These are phyloP conservation scores for Egretta garzetta DNA, from an alignment of 2,113 vertebrate genomes.

Conservation along the genomic window DNA sequence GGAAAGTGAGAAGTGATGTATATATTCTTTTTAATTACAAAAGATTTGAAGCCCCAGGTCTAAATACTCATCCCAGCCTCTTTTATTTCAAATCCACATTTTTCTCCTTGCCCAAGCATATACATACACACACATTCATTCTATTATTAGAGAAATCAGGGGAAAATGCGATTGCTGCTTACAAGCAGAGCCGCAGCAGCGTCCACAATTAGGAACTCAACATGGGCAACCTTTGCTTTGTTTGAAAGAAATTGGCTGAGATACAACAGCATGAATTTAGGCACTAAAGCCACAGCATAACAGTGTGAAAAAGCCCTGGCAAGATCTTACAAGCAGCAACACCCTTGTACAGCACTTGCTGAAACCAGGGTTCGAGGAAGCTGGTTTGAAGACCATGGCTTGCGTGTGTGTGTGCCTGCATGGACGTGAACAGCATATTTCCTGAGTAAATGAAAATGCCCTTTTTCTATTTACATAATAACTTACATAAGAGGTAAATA, in stretches of 20 bases:
- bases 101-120: not conserved
- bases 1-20: not conserved
- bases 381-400: rapidly evolving
- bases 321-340: not conserved
- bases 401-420: rapidly evolving
- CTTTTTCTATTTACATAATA: not conserved
- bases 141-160: not conserved
- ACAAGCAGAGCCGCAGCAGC: not conserved
- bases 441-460: not conserved
- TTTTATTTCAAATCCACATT: not conserved
- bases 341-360: not conserved
- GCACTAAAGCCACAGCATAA: not conserved
- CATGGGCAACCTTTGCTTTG: not conserved
- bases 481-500: conserved; percentile 23
- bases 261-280: not conserved
- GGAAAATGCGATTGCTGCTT: not conserved
- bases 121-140: not conserved
- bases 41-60: not conserved
- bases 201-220: not conserved
- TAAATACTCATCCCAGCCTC: not conserved
- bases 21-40: not conserved
- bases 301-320: not conserved
- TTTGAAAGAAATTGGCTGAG: not conserved
- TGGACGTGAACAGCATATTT: rapidly evolving
- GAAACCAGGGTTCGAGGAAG: not conserved